Evolutionary conservation across 2,888 invertebrate genomes (phyloP).

Genomic region (Ennomos quercinarius): DNA sequence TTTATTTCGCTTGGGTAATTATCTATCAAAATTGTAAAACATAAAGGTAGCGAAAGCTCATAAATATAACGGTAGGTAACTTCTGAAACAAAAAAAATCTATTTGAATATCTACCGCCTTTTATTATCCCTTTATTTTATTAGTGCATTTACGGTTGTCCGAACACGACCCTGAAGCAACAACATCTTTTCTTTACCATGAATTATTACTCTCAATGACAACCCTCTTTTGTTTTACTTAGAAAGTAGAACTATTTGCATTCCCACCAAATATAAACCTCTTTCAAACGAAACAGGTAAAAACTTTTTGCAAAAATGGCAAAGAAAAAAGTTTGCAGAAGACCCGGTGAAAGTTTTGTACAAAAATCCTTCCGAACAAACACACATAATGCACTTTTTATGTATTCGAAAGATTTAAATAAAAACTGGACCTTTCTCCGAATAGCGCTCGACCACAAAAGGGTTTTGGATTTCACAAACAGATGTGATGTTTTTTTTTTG

Average conservation of each 20-base stretch:
- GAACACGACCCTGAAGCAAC: conserved; percentile 12
- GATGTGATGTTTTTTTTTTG: conserved; percentile 63
- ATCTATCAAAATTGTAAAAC: neutral
- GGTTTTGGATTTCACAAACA: conserved; percentile 79
- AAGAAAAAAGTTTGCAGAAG: conserved; percentile 31
- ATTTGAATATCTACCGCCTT: conserved; percentile 1
- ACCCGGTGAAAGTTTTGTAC: conserved; percentile 76
- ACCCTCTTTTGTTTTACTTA: conserved; percentile 25
- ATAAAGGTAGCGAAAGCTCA: conserved; percentile 1
- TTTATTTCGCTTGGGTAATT: too few species aligned
- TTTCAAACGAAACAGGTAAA: conserved; percentile 56
- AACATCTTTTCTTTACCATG: conserved; percentile 27
- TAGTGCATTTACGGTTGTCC: conserved; percentile 6
- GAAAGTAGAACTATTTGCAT: conserved; percentile 44
- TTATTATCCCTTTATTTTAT: conserved; percentile 6
- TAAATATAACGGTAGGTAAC: conserved; percentile 2
- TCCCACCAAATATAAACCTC: conserved; percentile 55
- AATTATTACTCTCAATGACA: conserved; percentile 33
- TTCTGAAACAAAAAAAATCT: too few species aligned
- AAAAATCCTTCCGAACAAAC: conserved; percentile 63
- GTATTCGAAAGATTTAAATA: conserved; percentile 57
- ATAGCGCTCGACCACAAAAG: conserved; percentile 70
- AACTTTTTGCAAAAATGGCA: conserved; percentile 44
- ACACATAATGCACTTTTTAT: conserved; percentile 68
- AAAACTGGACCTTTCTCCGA: conserved; percentile 65